phyloP scores from a whole-genome alignment of 2,888 invertebrate genomes.

The Ptychoptera albimana region DNA sequence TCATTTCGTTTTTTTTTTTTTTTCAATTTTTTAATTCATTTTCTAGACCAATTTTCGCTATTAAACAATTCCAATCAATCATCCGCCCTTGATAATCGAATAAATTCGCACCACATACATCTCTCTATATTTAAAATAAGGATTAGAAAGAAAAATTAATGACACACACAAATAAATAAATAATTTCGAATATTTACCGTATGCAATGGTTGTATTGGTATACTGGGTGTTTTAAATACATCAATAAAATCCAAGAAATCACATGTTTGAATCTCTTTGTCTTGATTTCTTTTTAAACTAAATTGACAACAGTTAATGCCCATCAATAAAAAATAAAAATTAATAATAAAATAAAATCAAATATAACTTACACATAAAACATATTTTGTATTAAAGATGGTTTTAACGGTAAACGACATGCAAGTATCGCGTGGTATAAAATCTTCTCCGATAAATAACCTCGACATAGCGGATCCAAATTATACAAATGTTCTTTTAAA shows the following conservation, averaged over 20 bases:
- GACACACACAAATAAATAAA: conserved; percentile 15
- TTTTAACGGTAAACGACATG: conserved; percentile 52
- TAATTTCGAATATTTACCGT: no score
- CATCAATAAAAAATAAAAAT: conserved; percentile 3
- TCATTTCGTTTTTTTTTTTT: no score
- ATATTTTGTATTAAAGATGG: conserved; percentile 50
- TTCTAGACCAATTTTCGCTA: conserved; percentile 24
- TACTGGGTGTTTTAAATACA: conserved; percentile 35
- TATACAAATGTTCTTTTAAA: conserved; percentile 39
- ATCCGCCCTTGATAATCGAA: conserved; percentile 24
- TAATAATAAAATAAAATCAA: not conserved
- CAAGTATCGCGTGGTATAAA: conserved; percentile 47
- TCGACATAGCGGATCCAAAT: conserved; percentile 37
- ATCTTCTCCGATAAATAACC: conserved; percentile 41
- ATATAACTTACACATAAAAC: conserved; percentile 42
- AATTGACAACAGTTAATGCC: no score
- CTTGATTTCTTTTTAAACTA: conserved; percentile 46
- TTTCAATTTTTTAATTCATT: conserved; percentile 17
- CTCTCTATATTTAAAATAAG: conserved; percentile 7
- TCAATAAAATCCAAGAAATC: conserved; percentile 59
- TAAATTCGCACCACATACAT: conserved; percentile 26
- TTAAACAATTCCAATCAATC: conserved; percentile 24
- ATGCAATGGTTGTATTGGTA: conserved; percentile 34
- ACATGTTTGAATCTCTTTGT: conserved; percentile 46
- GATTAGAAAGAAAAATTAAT: not conserved